A percentile compares a stretch with the other conserved stretches of the same genome.
These are phyloP conservation scores for Ephialtes manifestator DNA, from an alignment of 2,888 invertebrate genomes.

Conservation along the genomic window DNA sequence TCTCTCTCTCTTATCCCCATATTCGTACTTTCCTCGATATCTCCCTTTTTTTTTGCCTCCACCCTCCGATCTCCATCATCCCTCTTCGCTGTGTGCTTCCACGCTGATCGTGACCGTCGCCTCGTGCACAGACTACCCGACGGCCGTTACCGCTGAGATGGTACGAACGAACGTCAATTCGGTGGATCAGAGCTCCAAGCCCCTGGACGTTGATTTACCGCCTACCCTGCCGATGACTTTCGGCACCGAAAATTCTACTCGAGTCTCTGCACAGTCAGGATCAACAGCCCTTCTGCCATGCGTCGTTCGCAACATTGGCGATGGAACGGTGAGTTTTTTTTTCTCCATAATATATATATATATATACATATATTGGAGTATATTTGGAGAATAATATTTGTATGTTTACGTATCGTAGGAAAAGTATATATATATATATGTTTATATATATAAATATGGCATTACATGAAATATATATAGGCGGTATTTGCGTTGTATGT, in stretches of 20 bases:
- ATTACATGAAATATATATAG: not conserved
- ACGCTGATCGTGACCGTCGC: conserved; percentile 56
- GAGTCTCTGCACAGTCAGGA: conserved; percentile 94
- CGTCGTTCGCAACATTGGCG: conserved; percentile 94
- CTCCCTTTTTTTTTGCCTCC: conserved; percentile 50
- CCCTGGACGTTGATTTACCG: conserved; percentile 82
- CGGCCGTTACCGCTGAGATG: conserved; percentile 81
- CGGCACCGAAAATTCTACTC: conserved; percentile 93
- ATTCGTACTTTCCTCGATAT: conserved; percentile 61
- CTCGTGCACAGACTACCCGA: conserved; percentile 75
- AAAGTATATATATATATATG: too few relatives aligned
- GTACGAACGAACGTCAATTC: conserved; percentile 79
- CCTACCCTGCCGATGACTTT: conserved; percentile 91
- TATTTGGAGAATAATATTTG: conserved; percentile 27
- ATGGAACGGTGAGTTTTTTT: conserved; percentile 92
- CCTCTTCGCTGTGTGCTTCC: conserved; percentile 56
- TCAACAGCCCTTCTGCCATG: conserved; percentile 94
- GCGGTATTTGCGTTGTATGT: conserved; percentile 7
- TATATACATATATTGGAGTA: not conserved
- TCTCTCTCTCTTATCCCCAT: conserved; percentile 24
- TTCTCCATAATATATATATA: conserved; percentile 53
- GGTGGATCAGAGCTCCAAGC: conserved; percentile 79
- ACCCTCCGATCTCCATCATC: conserved; percentile 59
- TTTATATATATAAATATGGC: too few relatives aligned
- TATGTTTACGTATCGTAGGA: conserved; percentile 6